phyloP scores from a whole-genome alignment of 2,113 vertebrate species.

The Dipodomys ordii region DNA sequence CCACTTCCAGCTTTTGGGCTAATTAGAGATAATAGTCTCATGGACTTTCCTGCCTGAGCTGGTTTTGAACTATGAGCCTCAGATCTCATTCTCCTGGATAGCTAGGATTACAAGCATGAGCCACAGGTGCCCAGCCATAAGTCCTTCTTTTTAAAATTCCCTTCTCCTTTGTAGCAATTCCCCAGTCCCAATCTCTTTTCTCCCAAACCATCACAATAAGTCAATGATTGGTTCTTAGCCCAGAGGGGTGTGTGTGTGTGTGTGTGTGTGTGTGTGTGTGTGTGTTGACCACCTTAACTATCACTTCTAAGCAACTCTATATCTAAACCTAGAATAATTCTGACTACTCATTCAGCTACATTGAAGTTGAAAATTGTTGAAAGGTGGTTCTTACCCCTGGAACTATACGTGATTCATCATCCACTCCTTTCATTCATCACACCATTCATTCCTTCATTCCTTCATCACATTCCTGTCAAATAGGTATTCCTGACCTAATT shows the following conservation, averaged over 20 bases:
- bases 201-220: background rate
- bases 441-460: background rate
- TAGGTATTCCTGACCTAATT: background rate
- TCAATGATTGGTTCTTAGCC: background rate
- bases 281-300: background rate
- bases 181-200: background rate
- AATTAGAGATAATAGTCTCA: no score
- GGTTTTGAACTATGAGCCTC: no score
- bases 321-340: constrained; percentile 28
- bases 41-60: no score
- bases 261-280: no score
- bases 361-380: constrained; percentile 9
- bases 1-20: no score
- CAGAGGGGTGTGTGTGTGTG: no score
- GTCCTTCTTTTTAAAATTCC: constrained; percentile 16
- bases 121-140: background rate
- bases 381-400: background rate
- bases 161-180: constrained; percentile 4
- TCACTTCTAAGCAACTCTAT: background rate
- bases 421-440: no score
- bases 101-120: no score
- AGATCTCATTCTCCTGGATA: no score
- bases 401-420: background rate
- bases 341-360: background rate
- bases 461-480: background rate